These are phyloP conservation scores for Ornithoptera priamus DNA, from an alignment of 2,888 invertebrate species.

Conservation along the genomic window DNA sequence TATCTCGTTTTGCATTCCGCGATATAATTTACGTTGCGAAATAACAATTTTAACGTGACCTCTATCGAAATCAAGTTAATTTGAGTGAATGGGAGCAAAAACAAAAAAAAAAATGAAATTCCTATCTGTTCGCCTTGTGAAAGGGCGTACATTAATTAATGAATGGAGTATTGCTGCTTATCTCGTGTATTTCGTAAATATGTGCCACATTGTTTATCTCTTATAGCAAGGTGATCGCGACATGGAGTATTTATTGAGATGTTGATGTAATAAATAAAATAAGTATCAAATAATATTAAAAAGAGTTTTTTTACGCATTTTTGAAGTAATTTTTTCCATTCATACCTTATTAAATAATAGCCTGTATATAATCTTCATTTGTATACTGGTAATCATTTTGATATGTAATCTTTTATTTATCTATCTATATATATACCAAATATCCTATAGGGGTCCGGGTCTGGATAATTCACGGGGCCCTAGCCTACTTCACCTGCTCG, in stretches of 20 bases:
- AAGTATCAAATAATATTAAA: too few species aligned
- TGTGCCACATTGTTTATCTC: conserved; percentile 9
- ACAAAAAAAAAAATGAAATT: conserved; percentile 16
- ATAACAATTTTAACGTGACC: conserved; percentile 26
- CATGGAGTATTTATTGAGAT: not conserved
- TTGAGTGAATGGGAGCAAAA: conserved; percentile 27
- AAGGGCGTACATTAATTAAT: conserved; percentile 26
- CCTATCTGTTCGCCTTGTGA: conserved; percentile 26
- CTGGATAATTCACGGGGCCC: too few species aligned
- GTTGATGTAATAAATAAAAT: too few species aligned
- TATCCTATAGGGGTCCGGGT: too few species aligned
- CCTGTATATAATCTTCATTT: too few species aligned
- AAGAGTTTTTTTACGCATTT: too few species aligned
- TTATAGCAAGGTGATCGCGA: not conserved
- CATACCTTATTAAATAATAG: too few species aligned
- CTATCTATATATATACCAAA: too few species aligned
- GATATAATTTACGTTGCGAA: conserved; percentile 20
- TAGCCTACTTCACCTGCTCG: too few species aligned
- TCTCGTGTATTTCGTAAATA: conserved; percentile 16
- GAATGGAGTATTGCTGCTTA: conserved; percentile 17
- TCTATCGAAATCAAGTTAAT: conserved; percentile 28
- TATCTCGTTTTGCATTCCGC: conserved; percentile 12
- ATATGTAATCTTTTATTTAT: too few species aligned
- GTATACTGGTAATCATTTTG: too few species aligned
- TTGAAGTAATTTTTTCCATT: too few species aligned